Percentiles rank a stretch among this genome's conserved stretches.
Evolutionary conservation across 2,888 invertebrate genomes (phyloP).

Genomic region (Lasioglossum malachurum): DNA sequence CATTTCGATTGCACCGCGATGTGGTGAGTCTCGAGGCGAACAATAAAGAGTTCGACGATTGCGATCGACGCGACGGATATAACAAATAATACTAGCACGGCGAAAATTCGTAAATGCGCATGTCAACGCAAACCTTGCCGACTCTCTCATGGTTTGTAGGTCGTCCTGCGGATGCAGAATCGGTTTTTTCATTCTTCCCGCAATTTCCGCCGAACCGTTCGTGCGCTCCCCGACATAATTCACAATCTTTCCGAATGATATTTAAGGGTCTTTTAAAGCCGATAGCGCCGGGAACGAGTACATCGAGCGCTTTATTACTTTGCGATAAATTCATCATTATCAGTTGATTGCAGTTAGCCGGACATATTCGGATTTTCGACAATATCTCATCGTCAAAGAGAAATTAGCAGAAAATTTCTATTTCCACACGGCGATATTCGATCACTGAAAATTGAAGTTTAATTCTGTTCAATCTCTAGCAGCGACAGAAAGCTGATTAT

Average conservation of each 20-base stretch:
- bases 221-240: conserved; percentile 47
- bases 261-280: conserved; percentile 59
- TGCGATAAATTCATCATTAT: background rate
- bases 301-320: background rate
- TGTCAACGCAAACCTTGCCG: background rate
- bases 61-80: background rate
- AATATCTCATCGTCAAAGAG: background rate
- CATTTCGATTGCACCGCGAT: conserved; percentile 99
- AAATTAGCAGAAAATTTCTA: background rate
- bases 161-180: conserved; percentile 53
- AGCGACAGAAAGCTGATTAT: background rate
- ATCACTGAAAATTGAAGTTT: background rate
- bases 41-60: background rate
- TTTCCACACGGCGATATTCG: background rate
- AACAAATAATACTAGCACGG: background rate
- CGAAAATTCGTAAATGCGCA: conserved; percentile 18
- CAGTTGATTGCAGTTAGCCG: background rate
- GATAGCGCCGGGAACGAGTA: conserved; percentile 36
- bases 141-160: conserved; percentile 45
- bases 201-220: conserved; percentile 66
- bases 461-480: background rate
- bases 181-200: conserved; percentile 66
- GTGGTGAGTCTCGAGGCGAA: conserved; percentile 89
- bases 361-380: background rate
- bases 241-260: conserved; percentile 59